A percentile compares a stretch with the other conserved stretches of the same genome.
These are phyloP conservation scores for Eulemur coronatus DNA, from an alignment of 2,797 vertebrate species.

Conservation along the genomic window DNA sequence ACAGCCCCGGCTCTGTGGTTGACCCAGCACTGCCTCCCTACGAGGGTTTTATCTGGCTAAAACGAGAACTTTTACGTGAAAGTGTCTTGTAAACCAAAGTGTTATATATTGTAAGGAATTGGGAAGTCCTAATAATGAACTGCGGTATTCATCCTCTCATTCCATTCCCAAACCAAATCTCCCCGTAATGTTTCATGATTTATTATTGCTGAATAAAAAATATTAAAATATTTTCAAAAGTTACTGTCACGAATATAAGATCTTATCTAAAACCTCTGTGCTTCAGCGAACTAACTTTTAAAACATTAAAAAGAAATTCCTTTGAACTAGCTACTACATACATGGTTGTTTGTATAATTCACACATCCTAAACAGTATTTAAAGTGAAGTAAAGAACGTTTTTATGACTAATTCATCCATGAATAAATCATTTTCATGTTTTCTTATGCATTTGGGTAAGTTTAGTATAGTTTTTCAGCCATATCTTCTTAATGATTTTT, in stretches of 20 bases:
- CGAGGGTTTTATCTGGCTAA: neutral
- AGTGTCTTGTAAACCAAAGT: neutral
- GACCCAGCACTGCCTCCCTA: neutral
- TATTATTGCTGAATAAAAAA: constrained; percentile 32
- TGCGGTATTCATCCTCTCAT: neutral
- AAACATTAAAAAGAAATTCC: constrained; percentile 23
- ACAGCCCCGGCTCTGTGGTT: too few relatives aligned
- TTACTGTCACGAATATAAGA: neutral
- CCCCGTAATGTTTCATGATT: neutral
- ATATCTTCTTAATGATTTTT: constrained; percentile 48
- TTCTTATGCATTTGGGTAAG: constrained; percentile 13
- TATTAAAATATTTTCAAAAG: constrained; percentile 13
- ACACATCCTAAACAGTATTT: neutral
- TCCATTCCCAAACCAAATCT: neutral
- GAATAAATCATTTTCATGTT: neutral
- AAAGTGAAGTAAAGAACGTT: neutral
- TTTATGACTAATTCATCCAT: constrained; percentile 40
- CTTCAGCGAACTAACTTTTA: constrained; percentile 16
- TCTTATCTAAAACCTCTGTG: neutral
- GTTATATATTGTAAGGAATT: neutral
- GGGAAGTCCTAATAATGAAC: neutral
- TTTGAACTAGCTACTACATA: neutral
- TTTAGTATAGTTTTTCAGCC: constrained; percentile 10
- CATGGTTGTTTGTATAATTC: constrained; percentile 8
- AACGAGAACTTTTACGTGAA: neutral